A percentile compares a stretch with the other conserved stretches of the same genome.
Conservation (phyloP, 2,888 invertebrate genomes). For the Meloe dianella region DNA sequence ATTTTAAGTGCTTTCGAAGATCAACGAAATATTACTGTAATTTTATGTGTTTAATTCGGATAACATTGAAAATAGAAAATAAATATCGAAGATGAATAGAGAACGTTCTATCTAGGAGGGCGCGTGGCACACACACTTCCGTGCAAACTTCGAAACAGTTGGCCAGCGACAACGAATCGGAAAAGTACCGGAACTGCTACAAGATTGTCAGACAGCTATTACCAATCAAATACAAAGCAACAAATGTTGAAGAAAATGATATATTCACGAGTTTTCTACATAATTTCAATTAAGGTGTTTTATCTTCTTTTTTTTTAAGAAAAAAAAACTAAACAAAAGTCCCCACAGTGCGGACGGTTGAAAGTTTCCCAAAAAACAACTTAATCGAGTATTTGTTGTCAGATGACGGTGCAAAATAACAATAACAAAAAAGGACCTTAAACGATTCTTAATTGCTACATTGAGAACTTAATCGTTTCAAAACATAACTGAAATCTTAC, state of each 20-base stretch:
- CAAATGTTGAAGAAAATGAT: neutral
- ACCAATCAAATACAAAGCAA: neutral
- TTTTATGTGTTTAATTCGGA: neutral
- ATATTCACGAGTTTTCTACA: neutral
- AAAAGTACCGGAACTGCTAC: conserved; percentile 52
- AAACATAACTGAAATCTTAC: conserved; percentile 5
- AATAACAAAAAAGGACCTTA: conserved; percentile 24
- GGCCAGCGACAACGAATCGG: conserved; percentile 47
- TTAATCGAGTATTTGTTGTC: conserved; percentile 29
- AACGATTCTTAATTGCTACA: conserved; percentile 32
- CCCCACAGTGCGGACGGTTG: neutral
- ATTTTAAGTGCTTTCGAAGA: neutral
- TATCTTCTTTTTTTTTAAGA: neutral
- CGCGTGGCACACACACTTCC: conserved; percentile 57
- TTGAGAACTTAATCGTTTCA: conserved; percentile 31
- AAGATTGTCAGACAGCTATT: conserved; percentile 14
- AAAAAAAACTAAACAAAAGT: neutral
- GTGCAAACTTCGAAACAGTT: conserved; percentile 56
- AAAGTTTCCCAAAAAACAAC: neutral
- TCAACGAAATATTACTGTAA: too few species aligned
- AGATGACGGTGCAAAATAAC: conserved; percentile 25
- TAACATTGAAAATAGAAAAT: neutral
- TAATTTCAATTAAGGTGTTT: neutral
- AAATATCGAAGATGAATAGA: neutral
- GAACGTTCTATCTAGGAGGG: conserved; percentile 35